Evolutionary conservation across 1,140 invertebrate species (phyloP).

Genomic region (Nymphalis io): DNA sequence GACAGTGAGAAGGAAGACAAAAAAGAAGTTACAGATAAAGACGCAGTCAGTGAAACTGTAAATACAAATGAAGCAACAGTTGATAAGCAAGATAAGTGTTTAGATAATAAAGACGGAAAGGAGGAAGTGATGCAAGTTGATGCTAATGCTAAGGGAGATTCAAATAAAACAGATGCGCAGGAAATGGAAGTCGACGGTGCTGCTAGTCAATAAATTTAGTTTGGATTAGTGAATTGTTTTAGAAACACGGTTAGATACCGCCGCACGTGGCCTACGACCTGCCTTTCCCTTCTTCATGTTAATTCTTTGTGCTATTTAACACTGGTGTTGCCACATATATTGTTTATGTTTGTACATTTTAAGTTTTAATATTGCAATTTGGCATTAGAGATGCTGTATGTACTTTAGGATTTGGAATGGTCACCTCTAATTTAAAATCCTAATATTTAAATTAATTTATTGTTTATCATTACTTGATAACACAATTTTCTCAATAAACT

Average conservation of each 20-base stretch:
- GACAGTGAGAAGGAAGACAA: slow-evolving; percentile 52
- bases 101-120: slow-evolving; percentile 52
- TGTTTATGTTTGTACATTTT: slow-evolving; percentile 78
- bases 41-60: slow-evolving; percentile 37
- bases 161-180: slow-evolving; percentile 49
- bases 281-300: slow-evolving; percentile 55
- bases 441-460: slow-evolving; percentile 79
- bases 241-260: slow-evolving; percentile 54
- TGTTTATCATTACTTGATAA: slow-evolving; percentile 77
- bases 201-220: slow-evolving; percentile 79
- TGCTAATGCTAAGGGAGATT: slow-evolving; percentile 65
- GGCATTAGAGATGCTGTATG: slow-evolving; percentile 60
- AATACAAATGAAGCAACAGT: slow-evolving; percentile 39
- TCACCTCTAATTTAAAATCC: slow-evolving; percentile 67
- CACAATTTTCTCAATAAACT: slow-evolving; percentile 76
- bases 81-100: slow-evolving; percentile 46
- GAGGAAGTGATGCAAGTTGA: slow-evolving; percentile 68
- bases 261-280: slow-evolving; percentile 53
- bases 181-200: slow-evolving; percentile 72
- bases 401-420: slow-evolving; percentile 68
- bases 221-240: slow-evolving; percentile 72
- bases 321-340: slow-evolving; percentile 66
- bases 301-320: slow-evolving; percentile 62
- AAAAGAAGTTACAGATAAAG: slow-evolving; percentile 48
- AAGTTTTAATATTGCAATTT: slow-evolving; percentile 64